phyloP scores from a whole-genome alignment of 1,140 invertebrate species.

The Chironomus striatipennis region DNA sequence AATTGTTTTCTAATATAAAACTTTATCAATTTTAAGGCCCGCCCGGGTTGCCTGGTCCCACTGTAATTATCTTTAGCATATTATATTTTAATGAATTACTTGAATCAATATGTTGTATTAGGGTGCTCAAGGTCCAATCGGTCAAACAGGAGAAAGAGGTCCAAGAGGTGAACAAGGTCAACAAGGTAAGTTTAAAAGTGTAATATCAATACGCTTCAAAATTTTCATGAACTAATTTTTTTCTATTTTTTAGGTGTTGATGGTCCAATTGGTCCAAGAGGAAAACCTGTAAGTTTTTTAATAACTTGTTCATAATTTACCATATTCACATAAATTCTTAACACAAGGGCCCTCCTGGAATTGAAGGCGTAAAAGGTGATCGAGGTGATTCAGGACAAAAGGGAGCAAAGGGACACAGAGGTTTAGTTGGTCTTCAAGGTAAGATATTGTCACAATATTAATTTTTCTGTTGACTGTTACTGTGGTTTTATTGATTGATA shows the following conservation, averaged over 20 bases:
- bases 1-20: conserved; percentile 40
- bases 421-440: conserved; percentile 72
- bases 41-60: conserved; percentile 53
- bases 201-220: no score
- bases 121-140: conserved; percentile 48
- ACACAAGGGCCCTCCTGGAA: conserved; percentile 55
- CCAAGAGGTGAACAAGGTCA: background rate
- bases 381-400: conserved; percentile 56
- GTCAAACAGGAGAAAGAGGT: conserved; percentile 45
- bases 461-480: no score
- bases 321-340: no score
- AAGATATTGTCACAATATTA: conserved; percentile 47
- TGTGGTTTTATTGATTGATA: no score
- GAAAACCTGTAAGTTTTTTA: conserved; percentile 45
- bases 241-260: conserved; percentile 49
- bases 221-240: background rate
- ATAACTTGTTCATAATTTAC: no score
- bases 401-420: conserved; percentile 74
- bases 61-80: no score
- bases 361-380: conserved; percentile 64
- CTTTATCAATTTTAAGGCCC: conserved; percentile 43
- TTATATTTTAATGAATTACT: no score
- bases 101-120: no score
- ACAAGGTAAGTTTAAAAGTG: background rate
- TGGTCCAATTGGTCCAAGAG: conserved; percentile 58